Evolutionary conservation across 2,888 invertebrate genomes (phyloP), one percentile per base, ranked within the genome.

Genomic region (Hyles lineata): DNA sequence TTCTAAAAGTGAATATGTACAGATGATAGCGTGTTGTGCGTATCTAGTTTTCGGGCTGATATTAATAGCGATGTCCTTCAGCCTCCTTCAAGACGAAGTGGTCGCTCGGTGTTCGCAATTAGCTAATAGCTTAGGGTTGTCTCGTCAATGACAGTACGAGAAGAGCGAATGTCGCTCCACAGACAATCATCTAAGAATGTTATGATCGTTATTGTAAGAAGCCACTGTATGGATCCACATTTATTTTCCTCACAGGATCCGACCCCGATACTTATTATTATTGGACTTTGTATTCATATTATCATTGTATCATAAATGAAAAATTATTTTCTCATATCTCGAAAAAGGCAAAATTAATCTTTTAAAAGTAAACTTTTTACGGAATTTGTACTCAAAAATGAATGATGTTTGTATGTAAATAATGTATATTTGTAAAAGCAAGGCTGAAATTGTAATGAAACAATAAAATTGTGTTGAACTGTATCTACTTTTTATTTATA

Each of bases 61-160:
- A 74, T 93, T 98, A 74, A 97, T 98, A 82, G 97, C 98, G 15
- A 98, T 97, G 97, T 97, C 97, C 73, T 97, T 98, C 84, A 97
- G 97, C 89, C 95, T 98, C 74, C 95, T 98, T 74, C 98, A 98
- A 87, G 97, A 97, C 80, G 97, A 97, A 86, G 96, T 98, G 4
- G 96, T 97, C 75, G 95, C 96, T 81, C 96, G 96, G 85, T 97
- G 97, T 92, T 96, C 96, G 81, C 96, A 96, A 78, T 91, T 97
- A 84, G 97, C 97, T 19, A 95, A 96, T 78, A 96, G 95, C 86
- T 92, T 97, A 82, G 97, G 97, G 75, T 91, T 97, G 70, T 93
- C 96, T 75, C 95, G 95, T 77, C 96, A 96, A 94, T 94, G 94
- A 94, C 94, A 94, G 71, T 93, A 93, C 91, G 93, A 90, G 83